Base-by-base conservation (phyloP, 1,140 invertebrate genomes). In the Cherax quadricarinatus region DNA sequence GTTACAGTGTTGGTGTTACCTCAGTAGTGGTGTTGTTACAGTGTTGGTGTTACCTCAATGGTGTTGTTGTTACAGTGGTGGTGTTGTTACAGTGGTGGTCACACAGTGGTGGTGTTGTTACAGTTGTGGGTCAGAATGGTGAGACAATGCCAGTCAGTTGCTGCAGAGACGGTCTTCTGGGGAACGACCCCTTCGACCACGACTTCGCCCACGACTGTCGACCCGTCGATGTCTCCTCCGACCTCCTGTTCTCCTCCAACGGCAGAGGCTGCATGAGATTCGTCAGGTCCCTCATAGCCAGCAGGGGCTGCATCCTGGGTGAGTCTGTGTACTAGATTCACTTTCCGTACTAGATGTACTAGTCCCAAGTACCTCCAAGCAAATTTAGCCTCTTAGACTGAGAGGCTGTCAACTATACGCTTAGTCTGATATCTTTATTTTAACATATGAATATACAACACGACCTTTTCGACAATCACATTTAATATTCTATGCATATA, bases 211-310 rank as follows among this genome's bases (percentile, higher is more conserved):
- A 80, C 2, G 88, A 84, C 49, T 89, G 88, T 51, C 60, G 49
- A 24, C 88, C 88, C 21, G 84, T 89, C 49, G 88, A 89, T n/a
- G 88, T 89, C 10, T 89, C 88, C 24, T 16, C 9, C 18, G 88
- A 89, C 66, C 88, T 81, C 7, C 48, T 89, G 4, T 89, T 73
- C 81, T 7, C 80, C 80, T 16, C n/a, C 62, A 18, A 84, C 41
- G 80, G 62, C 81, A 82, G 88, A 48, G 84, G 21, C 10, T 89
- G 88, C 49, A 89, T 89, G 88, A 89, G 88, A 84, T 84, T 84
- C 80, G 88, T 89, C 21, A n/a, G 88, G 18, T 89, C 88, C 1
- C 62, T 89, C 21, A 73, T 89, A 24, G 88, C 88, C 41, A 89
- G 88, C 49, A 51, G 81, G n/a, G 81, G 48, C 6, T 89, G 88